Conservation (phyloP, 2,113 vertebrate genomes). For the Chinchilla lanigera region DNA sequence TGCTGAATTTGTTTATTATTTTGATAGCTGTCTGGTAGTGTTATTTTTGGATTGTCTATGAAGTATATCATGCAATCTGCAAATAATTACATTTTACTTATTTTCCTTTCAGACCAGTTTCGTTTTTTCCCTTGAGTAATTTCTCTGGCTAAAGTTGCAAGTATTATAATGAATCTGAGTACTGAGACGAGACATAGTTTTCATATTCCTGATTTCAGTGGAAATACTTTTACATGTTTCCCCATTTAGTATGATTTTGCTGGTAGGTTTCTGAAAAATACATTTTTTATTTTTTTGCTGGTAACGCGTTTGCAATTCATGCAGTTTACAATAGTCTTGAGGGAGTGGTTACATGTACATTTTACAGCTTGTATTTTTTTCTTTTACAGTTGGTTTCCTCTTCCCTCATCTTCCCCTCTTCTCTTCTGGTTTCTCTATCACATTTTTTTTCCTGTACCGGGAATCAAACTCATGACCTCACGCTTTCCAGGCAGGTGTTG, state of each 20-base stretch:
- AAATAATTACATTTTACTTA: neutral
- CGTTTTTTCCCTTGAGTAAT: neutral
- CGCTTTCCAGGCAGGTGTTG: too few relatives aligned
- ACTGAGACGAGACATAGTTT: neutral
- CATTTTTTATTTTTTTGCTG: neutral
- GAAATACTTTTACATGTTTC: neutral
- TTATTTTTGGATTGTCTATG: neutral
- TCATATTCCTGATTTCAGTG: neutral
- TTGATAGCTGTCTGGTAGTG: neutral
- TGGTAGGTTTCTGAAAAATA: neutral
- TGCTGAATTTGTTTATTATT: neutral
- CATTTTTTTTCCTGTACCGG: too few relatives aligned
- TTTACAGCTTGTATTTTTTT: too few relatives aligned
- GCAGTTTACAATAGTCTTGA: neutral
- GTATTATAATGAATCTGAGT: neutral
- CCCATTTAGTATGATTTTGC: neutral
- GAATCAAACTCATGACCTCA: too few relatives aligned
- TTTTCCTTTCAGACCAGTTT: neutral
- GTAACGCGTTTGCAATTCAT: neutral
- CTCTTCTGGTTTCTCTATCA: too few relatives aligned
- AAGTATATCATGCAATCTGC: neutral
- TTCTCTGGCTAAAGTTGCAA: neutral
- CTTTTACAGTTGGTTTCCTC: too few relatives aligned
- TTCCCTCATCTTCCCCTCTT: too few relatives aligned
- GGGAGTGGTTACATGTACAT: too few relatives aligned